Evolutionary conservation across 2,888 invertebrate species (phyloP).

Genomic region (Noctua comes): DNA sequence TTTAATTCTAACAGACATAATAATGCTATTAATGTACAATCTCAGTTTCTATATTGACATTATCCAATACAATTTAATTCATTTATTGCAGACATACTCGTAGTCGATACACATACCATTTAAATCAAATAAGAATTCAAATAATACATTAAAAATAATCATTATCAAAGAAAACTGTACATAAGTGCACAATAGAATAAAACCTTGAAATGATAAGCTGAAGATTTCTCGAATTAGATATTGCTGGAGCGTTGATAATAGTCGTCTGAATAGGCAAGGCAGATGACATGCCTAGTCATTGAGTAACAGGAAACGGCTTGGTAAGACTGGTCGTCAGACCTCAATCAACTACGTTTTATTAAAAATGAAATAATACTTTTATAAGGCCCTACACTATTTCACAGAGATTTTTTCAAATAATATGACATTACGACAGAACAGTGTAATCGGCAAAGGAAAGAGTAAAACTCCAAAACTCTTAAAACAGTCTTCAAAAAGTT

Average conservation of each 20-base stretch:
- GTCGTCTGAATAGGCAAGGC: neutral
- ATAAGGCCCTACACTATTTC: neutral
- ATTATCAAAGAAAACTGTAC: neutral
- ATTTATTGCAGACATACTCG: neutral
- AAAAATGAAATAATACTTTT: neutral
- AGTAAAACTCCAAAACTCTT: neutral
- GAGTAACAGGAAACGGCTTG: neutral
- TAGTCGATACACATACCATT: neutral
- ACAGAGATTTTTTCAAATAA: neutral
- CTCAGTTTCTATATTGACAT: neutral
- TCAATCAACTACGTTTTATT: neutral
- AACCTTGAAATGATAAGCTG: neutral
- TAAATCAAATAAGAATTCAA: neutral
- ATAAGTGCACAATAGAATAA: neutral
- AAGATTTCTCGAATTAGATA: neutral
- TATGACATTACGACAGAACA: neutral
- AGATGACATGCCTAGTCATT: neutral
- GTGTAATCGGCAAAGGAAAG: neutral
- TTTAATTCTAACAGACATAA: neutral
- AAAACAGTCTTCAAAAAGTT: conserved; percentile 1
- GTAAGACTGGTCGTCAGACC: neutral
- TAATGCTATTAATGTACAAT: neutral
- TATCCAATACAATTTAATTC: neutral
- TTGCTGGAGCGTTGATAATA: neutral
- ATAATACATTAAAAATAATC: neutral